phyloP scores from a whole-genome alignment of 2,797 vertebrate species.

The Cynopterus sphinx region DNA sequence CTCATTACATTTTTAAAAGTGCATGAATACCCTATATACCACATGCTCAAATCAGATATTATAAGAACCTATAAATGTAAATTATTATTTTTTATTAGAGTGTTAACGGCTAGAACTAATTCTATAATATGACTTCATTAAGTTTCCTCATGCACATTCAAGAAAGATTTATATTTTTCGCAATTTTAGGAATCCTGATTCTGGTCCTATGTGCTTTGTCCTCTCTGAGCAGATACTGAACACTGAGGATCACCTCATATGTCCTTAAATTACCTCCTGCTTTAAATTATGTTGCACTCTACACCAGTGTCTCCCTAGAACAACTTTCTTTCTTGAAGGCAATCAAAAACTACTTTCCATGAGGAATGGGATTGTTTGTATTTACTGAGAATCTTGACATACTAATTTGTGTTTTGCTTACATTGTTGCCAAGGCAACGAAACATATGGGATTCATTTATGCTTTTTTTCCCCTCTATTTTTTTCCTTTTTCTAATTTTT shows the following conservation, averaged over 20 bases:
- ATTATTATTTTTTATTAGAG: not conserved
- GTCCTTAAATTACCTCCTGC: not conserved
- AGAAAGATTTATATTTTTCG: not conserved
- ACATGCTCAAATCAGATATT: not conserved
- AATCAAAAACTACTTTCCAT: not conserved
- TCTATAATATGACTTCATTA: not conserved
- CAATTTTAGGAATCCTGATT: not conserved
- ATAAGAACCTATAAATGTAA: not conserved
- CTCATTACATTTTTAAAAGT: not conserved
- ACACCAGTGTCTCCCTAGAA: not conserved
- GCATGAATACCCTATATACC: not conserved
- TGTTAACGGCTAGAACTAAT: not conserved
- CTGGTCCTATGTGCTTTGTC: not conserved
- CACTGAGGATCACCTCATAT: not conserved
- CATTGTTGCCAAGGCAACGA: not conserved
- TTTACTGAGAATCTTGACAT: not conserved
- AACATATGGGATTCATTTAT: not conserved
- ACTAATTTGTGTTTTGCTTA: conserved; percentile 30
- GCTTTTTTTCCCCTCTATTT: not conserved
- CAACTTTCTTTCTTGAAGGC: not conserved
- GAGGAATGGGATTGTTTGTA: not conserved
- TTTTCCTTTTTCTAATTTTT: not conserved
- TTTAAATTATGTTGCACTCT: not conserved
- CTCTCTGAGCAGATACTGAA: not conserved
- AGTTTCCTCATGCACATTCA: not conserved